A percentile compares a stretch with the other conserved stretches of the same genome.
These are phyloP conservation scores for Apteryx mantelli DNA, from an alignment of 2,113 vertebrate species.

Conservation along the genomic window DNA sequence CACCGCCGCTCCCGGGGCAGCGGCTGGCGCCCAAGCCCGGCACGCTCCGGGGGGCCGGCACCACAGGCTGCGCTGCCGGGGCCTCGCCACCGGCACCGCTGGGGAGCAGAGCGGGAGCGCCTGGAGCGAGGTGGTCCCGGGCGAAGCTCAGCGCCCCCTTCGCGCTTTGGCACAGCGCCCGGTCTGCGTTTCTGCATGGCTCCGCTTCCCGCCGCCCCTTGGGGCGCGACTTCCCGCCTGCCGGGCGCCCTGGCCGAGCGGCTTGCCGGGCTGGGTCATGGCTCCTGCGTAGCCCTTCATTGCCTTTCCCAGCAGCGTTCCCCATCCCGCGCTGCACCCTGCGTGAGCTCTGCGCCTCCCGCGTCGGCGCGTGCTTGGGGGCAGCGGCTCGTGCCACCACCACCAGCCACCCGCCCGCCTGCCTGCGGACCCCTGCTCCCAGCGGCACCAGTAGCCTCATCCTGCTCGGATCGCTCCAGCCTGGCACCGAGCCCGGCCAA, in stretches of 20 bases:
- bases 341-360: no score
- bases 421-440: background rate
- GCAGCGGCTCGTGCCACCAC: background rate
- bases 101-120: background rate
- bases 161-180: no score
- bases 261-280: background rate
- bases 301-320: background rate
- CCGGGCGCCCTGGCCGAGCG: background rate
- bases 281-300: background rate
- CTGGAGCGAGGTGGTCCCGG: background rate
- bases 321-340: no score
- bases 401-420: background rate
- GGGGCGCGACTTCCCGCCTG: slow-evolving; percentile 36
- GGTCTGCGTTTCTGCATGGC: background rate
- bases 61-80: no score
- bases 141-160: background rate
- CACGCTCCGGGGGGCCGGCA: background rate
- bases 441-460: background rate
- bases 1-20: no score
- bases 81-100: no score
- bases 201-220: background rate
- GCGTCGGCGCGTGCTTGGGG: no score
- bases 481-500: background rate
- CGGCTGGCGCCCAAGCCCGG: background rate
- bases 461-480: background rate